A percentile compares a stretch with the other conserved stretches of the same genome.
phyloP scores from a whole-genome alignment of 2,888 invertebrate species.

The Sinohyriopsis cumingii region DNA sequence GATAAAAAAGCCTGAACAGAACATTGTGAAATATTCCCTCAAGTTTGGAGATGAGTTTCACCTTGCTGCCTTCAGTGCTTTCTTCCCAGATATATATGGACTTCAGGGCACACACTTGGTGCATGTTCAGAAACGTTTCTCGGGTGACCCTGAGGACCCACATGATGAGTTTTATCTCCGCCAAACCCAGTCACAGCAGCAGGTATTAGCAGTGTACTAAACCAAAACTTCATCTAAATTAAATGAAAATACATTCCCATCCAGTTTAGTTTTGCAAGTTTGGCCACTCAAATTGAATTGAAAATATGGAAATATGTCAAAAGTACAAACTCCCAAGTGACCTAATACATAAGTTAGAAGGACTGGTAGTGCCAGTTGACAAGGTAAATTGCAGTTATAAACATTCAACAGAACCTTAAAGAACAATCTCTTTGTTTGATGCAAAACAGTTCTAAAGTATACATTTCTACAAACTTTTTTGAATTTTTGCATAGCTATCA shows the following conservation, averaged over 20 bases:
- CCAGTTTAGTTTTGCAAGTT: no score
- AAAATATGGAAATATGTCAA: no score
- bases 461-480: no score
- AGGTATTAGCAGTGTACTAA: slow-evolving; percentile 51
- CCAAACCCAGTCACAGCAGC: slow-evolving; percentile 77
- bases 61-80: slow-evolving; percentile 89
- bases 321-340: no score
- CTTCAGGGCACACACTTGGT: slow-evolving; percentile 74
- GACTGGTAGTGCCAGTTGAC: no score
- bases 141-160: slow-evolving; percentile 92
- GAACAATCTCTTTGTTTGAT: no score
- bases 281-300: no score
- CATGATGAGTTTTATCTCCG: slow-evolving; percentile 93
- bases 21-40: slow-evolving; percentile 65
- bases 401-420: neutral
- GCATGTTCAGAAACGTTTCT: slow-evolving; percentile 76
- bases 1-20: slow-evolving; percentile 65
- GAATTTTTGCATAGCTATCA: no score
- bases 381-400: no score
- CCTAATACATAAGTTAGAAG: no score
- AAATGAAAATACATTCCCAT: neutral
- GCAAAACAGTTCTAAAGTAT: no score
- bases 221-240: slow-evolving; percentile 15
- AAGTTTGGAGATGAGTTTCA: slow-evolving; percentile 93
- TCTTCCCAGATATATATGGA: slow-evolving; percentile 88